Base-by-base conservation (phyloP, 2,888 invertebrate genomes). In the Euplagia quadripunctaria region DNA sequence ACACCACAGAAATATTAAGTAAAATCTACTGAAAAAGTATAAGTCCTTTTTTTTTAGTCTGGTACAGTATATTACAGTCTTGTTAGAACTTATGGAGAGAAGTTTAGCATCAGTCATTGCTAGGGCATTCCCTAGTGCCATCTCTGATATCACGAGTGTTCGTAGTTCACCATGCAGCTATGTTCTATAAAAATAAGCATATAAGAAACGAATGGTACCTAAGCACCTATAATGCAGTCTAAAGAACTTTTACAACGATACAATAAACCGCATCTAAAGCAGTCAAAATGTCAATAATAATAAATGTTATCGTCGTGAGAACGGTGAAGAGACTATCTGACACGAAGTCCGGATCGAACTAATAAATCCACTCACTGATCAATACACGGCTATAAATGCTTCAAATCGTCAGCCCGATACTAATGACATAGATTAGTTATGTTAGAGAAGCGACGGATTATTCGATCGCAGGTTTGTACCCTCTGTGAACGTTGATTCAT, bases 301-400 rank as follows among this genome's bases (percentile, higher is more conserved):
- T 84, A 82, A 83, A 82, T 77, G 84, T 86, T 85, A 88, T 88
- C 84, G 80, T 80, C 91, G 93, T 93, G 93, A 88, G 92, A 92
- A 88, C 82, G 80, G 73, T 71, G 78, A 79, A 76, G 77, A 79
- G 79, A 83, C 87, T 86, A 87, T 86, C 83, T 81, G 84, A 86
- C 84, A 77, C 77, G 81, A 84, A 68, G 52, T 16, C 85, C 81
- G 85, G 85, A 88, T 90, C 89, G 85, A 71, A 86, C 85, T 92
- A 90, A 92, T 92, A 92, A 93, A 93, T 93, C 93, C 92, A 92
- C 92, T 93, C 87, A 89, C 80, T 86, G 88, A 93, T 92, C 93
- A 92, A 94, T 94, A 92, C 89, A 83, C 88, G 90, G 87, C 90
- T 91, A 92, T 94, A 93, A 93, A 94, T 92, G 91, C 85, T 90